Base-by-base conservation (phyloP, 2,888 invertebrate species). In the Phyto melanocephala region DNA sequence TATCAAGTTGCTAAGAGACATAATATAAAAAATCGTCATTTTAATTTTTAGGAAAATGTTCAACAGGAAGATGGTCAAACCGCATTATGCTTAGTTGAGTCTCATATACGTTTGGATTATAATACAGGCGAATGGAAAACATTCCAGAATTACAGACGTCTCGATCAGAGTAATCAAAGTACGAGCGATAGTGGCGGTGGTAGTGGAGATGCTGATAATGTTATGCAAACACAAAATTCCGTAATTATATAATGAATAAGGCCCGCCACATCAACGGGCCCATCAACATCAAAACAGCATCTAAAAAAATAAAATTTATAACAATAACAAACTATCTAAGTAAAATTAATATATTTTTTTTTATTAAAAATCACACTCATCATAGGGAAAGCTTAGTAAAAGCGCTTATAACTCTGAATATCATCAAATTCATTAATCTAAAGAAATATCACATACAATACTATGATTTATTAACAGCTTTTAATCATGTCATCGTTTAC, bases 51-150 rank as follows among this genome's bases (percentile, higher is more conserved):
- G 87, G 98, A 99, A 91, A 95, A 95, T 86, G 95, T 98, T 0
- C 93, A 94, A 11, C 97, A 97, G 88, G 93, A 95, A 0, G 97
- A 98, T 90, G 96, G 97, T 84, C 95, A 95, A 0, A 94, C 95
- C 87, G 92, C 93, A 20, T 85, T 90, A 58, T 91, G 91, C 84
- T 86, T 89, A 78, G 91, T 92, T 0, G 99, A 99, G 91, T 98
- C 97, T 84, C 98, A 97, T 92, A 99, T 99, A 94, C 98, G 99
- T 91, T 97, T 99, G 97, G 99, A 99, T 92, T 99, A 99, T 92
- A 96, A 96, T 89, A 98, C 97, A 70, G 99, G 99, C 33, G 98
- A 99, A 90, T 99, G 98, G 98, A 98, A 98, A 89, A 93, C 95
- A 87, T 95, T 98, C 87, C 97, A 98, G 91, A 98, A 98, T 88